phyloP scores from a whole-genome alignment of 1,140 invertebrate species.

The Aporrectodea caliginosa region DNA sequence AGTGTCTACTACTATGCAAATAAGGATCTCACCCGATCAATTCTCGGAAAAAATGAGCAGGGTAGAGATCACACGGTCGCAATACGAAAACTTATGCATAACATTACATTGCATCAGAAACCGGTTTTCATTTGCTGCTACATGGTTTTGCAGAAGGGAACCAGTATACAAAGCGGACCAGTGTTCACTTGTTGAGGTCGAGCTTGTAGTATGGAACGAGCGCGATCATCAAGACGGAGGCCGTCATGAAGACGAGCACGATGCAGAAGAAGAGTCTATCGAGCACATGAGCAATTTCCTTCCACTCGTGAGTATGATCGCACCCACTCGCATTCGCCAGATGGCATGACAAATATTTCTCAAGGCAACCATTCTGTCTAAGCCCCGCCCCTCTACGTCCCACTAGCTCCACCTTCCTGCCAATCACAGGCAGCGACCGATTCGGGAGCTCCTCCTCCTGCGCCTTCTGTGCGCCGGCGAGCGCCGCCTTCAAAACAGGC shows the following conservation, averaged over 20 bases:
- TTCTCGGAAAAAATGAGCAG: too few relatives aligned
- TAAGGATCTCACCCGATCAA: too few relatives aligned
- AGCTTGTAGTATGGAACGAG: conserved; percentile 14
- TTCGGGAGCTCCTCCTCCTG: background rate
- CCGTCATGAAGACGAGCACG: conserved; percentile 26
- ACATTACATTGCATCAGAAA: too few relatives aligned
- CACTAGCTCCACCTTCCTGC: too few relatives aligned
- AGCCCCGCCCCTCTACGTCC: background rate
- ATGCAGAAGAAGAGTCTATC: conserved; percentile 29
- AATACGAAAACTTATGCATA: too few relatives aligned
- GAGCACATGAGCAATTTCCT: conserved; percentile 20
- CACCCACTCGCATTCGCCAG: background rate
- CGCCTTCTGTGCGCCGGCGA: background rate
- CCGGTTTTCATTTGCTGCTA: too few relatives aligned
- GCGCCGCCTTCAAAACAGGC: background rate
- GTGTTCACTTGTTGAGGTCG: too few relatives aligned
- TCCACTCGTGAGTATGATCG: conserved; percentile 20
- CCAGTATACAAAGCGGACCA: too few relatives aligned
- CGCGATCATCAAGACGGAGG: conserved; percentile 5
- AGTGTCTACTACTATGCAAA: too few relatives aligned
- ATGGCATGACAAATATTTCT: background rate
- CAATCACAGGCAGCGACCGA: too few relatives aligned
- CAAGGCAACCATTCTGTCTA: background rate
- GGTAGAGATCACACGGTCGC: too few relatives aligned
- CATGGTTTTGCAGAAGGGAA: too few relatives aligned